Evolutionary conservation across 2,113 vertebrate species (phyloP).

Genomic region (Thinocorus orbignyianus): DNA sequence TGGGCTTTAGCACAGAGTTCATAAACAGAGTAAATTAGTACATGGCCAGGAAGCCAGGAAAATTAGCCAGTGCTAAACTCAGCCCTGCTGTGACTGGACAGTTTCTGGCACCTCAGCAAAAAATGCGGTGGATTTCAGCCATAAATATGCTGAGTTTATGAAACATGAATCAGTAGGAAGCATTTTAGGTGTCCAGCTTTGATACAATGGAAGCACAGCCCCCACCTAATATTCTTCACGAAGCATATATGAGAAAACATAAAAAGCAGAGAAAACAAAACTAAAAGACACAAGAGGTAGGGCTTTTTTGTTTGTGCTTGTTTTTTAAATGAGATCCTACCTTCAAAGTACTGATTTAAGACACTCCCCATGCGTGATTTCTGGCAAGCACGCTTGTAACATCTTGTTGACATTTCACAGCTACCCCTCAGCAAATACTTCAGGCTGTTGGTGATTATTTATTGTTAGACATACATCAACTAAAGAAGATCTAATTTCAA

Average conservation of each 20-base stretch:
- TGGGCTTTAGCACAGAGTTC: not conserved
- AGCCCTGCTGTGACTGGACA: not conserved
- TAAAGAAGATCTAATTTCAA: conserved; percentile 1
- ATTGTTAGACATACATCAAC: not conserved
- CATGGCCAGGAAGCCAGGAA: not conserved
- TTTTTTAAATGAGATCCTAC: not conserved
- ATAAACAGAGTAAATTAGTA: not conserved
- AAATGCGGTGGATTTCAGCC: not conserved
- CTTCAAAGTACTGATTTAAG: not conserved
- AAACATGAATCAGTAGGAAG: not conserved
- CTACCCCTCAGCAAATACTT: conserved; percentile 18
- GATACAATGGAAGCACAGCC: not conserved
- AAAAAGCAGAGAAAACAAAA: not conserved
- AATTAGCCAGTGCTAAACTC: not conserved
- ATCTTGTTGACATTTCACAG: conserved; percentile 37
- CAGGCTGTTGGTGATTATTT: conserved; percentile 1
- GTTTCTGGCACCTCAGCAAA: not conserved
- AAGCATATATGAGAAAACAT: not conserved
- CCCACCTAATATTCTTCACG: not conserved
- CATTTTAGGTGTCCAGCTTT: not conserved
- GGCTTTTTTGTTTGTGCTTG: not conserved
- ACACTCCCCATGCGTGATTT: not conserved
- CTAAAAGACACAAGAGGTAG: not conserved
- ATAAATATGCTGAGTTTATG: not conserved
- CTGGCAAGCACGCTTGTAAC: not conserved